Evolutionary conservation across 2,888 invertebrate species (phyloP), one percentile per base, ranked within the genome.

Genomic region (Catocala nupta): DNA sequence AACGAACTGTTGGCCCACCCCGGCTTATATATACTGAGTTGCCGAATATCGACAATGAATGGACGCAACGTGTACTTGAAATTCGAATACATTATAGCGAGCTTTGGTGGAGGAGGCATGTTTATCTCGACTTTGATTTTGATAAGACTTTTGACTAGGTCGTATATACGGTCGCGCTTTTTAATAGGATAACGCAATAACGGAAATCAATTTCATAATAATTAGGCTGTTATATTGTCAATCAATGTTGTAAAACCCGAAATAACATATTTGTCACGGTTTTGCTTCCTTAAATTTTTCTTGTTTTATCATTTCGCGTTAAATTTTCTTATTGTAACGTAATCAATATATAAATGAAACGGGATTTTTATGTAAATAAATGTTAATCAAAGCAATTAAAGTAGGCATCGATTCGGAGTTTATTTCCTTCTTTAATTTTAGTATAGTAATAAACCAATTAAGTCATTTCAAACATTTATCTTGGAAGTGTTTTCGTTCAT

Each of bases 31-130:
- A 93, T 93, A 91, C 83, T 62, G 71, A 56, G 68, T 72, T 58
- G 83, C 85, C 89, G 80, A 89, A 90, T 85, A 77, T 78, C 75
- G 83, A 90, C 91, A 89, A 88, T 89, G 86, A 82, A 74, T 78
- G 71, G 75, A 80, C 80, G 80, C 81, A 81, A 81, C 66, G 59
- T 65, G 90, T 86, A 88, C 91, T 89, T 91, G 90, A 90, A 80
- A 77, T 61, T 78, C 71, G 82, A 55, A 64, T 64, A 64, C 51
- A 64, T 64, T 76, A 78, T 78, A 75, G 74, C 75, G 77, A 84
- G 83, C 82, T 86, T 86, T 72, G 59, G 59, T 80, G 84, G 85
- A 88, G 68, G 51, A 51, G 59, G 85, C 63, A 80, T 56, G 62
- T 55, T 63, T 55, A 49, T 54, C 61, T 55, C 60, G 56, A 49